Base-by-base conservation (phyloP, 1,140 invertebrate genomes). In the Xylocopa sonorina region DNA sequence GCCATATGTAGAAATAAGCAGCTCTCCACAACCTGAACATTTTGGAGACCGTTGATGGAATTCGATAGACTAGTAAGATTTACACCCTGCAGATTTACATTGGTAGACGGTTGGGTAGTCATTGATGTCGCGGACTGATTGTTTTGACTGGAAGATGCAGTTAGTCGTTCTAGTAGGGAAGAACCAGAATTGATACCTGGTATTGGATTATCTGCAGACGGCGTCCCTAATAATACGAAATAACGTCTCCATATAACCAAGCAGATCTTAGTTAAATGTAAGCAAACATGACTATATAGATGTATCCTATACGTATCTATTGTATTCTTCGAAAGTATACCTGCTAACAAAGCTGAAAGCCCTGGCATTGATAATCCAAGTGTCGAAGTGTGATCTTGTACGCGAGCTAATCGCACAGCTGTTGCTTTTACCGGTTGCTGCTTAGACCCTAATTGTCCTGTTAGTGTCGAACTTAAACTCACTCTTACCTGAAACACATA, bases 21-120 rank as follows among this genome's bases (percentile, higher is more conserved):
- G 34, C 60, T 63, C 38, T 80, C 58, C 72, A 72, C 41, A 79
- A 96, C 95, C 91, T 95, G 95, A 64, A 97, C 96, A 92, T 97
- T 97, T 92, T 97, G 96, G 27, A 97, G 91, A 62, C 96, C 96
- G 64, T 96, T 95, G 67, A 97, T 94, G 3, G 95, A 94, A 88
- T 95, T 95, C 5, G 94, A 96, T 60, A 97, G 93, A 86, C 95
- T 96, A 66, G 96, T 94, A 73, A 97, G 93, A 92, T 96, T 97
- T 66, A 97, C 94, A 83, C 96, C 95, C 91, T 96, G 95, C 53
- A 96, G 92, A 88, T 94, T 95, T 34, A 95, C 91, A 21, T 94
- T 95, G 12, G 93, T 88, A 46, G 94, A 94, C 71, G 95, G 94
- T 34, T 95, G 94, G 92, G 94, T 95, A 78, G 94, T 95, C 91